A percentile compares a stretch with the other conserved stretches of the same genome.
Evolutionary conservation across 2,113 vertebrate species (phyloP).

Genomic region (Hippoglossus stenolepis): DNA sequence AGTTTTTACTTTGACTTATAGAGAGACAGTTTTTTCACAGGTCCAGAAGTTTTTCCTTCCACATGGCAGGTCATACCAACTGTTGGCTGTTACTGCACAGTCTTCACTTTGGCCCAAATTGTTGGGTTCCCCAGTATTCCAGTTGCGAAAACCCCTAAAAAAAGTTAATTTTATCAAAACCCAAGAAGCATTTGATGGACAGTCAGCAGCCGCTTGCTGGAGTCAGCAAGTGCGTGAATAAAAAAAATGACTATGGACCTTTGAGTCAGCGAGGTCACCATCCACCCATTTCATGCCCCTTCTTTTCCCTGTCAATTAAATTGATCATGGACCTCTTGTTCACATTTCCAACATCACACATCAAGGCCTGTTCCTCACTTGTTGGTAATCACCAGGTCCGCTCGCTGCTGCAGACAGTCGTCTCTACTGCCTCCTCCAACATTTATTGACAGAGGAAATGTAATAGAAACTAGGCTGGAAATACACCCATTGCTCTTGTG

Average conservation of each 20-base stretch:
- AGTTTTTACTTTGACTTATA: too few relatives aligned
- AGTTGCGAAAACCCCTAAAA: constrained; percentile 10
- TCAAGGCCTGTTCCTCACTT: constrained; percentile 55
- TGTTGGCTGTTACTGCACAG: not conserved
- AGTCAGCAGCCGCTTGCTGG: not conserved
- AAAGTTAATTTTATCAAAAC: not conserved
- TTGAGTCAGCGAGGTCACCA: constrained; percentile 17
- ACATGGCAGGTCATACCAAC: constrained; percentile 12
- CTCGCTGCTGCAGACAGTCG: constrained; percentile 26
- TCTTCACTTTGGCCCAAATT: constrained; percentile 1
- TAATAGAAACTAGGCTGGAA: constrained; percentile 30
- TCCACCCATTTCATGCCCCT: constrained; percentile 38
- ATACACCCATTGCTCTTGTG: constrained; percentile 28
- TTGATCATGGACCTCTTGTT: not conserved
- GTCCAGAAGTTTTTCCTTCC: not conserved
- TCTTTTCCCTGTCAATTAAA: not conserved
- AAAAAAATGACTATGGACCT: constrained; percentile 13
- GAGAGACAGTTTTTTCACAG: constrained; percentile 14
- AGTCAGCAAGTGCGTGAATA: not conserved
- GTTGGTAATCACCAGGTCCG: constrained; percentile 59
- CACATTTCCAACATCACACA: not conserved
- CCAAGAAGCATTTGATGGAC: not conserved
- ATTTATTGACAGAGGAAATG: constrained; percentile 27
- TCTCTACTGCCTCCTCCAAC: constrained; percentile 45
- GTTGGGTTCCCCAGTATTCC: constrained; percentile 2